Base-by-base conservation (phyloP, 2,888 invertebrate genomes). In the Alentia gelatinosa region DNA sequence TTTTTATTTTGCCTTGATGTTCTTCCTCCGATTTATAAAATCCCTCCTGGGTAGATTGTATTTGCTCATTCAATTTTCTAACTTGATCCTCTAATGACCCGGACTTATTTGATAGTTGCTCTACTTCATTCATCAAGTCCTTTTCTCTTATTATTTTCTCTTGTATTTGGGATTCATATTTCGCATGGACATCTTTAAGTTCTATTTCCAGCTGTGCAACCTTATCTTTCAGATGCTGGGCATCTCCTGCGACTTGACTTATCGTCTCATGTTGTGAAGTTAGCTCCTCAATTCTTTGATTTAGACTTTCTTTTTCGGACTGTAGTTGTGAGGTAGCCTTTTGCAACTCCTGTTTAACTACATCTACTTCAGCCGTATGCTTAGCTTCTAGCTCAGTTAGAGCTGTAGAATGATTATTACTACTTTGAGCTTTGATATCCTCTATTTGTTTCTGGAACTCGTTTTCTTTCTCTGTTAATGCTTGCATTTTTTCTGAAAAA, bases 361-460 rank as follows among this genome's bases (percentile, higher is more conserved):
- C 93, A 4, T 94, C 89, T 93, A 94, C 94, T 92, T 94, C 95
- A 74, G 94, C 94, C 89, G 94, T 92, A 1, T 90, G 50, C 35
- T n/a, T 90, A 15, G 40, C 92, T 75, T 93, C 91, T 9, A 94
- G 63, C 33, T 93, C 90, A n/a, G 56, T 50, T 9, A 94, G 91
- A 42, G 91, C 91, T 47, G 91, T 91, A 12, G 90, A 47, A 15
- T 91, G 86, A 89, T 94, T 26, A 26, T 68, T 39, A 5, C n/a
- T 39, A 42, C 23, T 68, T n/a, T 89, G 35, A 1, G 9, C 40
- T 42, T 68, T 63, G 7, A 74, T 5, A 1, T 90, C 90, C 37
- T 90, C 79, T n/a, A 86, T 63, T 1, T 63, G 84, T n/a, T 63
- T 56, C 30, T 90, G 40, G 42, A 63, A 26, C 84, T 90, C 30